Percentiles rank a stretch among this genome's conserved stretches.
phyloP scores from a whole-genome alignment of 2,113 vertebrate species.

The Hemibagrus wyckioides region DNA sequence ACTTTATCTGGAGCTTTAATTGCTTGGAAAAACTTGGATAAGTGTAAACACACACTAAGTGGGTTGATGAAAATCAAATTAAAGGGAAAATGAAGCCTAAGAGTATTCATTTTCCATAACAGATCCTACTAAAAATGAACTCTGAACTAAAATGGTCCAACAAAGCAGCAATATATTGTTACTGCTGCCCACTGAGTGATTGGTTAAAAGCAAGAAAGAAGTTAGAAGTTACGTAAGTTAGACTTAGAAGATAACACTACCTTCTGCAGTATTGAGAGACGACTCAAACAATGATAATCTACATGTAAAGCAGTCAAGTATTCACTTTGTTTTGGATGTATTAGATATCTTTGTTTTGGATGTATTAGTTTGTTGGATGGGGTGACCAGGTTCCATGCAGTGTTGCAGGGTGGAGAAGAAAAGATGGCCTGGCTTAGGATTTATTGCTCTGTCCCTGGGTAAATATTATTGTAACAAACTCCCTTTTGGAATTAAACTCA shows the following conservation, averaged over 20 bases:
- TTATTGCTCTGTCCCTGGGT: not conserved
- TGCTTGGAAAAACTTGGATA: not conserved
- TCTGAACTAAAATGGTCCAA: not conserved
- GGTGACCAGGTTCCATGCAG: not conserved
- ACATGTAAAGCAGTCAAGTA: not conserved
- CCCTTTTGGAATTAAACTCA: not conserved
- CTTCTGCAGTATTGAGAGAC: not conserved
- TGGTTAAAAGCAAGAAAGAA: not conserved
- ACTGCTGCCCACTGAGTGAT: not conserved
- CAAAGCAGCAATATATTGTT: not conserved
- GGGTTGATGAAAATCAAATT: not conserved
- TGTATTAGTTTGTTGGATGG: not conserved
- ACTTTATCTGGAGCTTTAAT: not conserved
- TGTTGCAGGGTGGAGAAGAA: not conserved
- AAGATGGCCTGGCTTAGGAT: not conserved
- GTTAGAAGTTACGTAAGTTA: too few species aligned
- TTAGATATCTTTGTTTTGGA: too few species aligned
- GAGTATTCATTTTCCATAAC: not conserved
- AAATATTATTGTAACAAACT: not conserved
- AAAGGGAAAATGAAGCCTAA: not conserved
- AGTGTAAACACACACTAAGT: not conserved
- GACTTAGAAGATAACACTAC: not conserved
- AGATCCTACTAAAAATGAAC: not conserved
- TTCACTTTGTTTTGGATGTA: not conserved
- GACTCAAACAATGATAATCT: not conserved